Conservation (phyloP, 64 coral and sea anemone genomes). For the Exaiptasia diaphana region DNA sequence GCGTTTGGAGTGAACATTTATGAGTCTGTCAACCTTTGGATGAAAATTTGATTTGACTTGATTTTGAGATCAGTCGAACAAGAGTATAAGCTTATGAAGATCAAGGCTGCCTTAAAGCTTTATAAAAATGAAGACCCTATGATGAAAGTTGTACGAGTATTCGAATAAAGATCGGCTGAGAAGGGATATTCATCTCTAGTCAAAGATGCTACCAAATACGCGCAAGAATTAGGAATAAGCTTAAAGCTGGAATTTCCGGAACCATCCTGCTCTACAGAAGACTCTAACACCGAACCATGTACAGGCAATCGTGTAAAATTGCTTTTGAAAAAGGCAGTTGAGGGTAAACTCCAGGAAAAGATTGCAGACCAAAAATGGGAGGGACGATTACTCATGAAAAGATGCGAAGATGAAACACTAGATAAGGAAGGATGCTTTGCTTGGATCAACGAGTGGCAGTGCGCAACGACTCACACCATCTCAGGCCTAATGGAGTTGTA, state of each 20-base stretch:
- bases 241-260: conserved; percentile 2
- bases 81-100: conserved; percentile 13
- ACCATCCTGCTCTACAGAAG: conserved; percentile 4
- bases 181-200: conserved; percentile 20
- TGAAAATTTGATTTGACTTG: too few species aligned
- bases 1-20: too few species aligned
- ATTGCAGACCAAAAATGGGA: conserved; percentile 9
- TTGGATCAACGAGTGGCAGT: conserved; percentile 15
- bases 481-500: conserved; percentile 5
- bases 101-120: conserved; percentile 25
- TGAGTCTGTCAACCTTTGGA: too few species aligned
- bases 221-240: conserved; percentile 21
- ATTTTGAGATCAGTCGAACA: not conserved
- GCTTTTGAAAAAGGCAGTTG: not conserved
- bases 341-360: not conserved
- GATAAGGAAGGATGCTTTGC: conserved; percentile 1
- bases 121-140: conserved; percentile 17
- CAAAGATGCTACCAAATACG: conserved; percentile 48
- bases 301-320: conserved; percentile 1
- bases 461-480: conserved; percentile 26
- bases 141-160: conserved; percentile 19
- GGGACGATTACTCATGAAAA: conserved; percentile 1
- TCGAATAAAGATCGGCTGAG: conserved; percentile 32
- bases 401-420: conserved; percentile 26
- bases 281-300: not conserved